Base-by-base conservation (phyloP, 2,113 vertebrate species). In the Anguilla japonica region DNA sequence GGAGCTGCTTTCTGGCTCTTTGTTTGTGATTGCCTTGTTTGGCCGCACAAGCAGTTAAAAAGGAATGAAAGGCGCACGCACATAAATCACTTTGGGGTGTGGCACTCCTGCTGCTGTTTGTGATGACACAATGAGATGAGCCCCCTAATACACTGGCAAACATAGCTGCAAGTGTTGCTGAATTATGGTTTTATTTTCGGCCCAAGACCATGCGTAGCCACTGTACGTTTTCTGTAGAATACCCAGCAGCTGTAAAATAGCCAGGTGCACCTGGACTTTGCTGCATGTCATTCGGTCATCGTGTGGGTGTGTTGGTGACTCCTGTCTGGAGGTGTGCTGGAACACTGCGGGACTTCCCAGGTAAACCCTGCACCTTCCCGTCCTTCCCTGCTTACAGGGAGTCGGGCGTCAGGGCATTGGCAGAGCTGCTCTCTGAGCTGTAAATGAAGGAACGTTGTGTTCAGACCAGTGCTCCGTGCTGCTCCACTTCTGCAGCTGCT, bases 1-100 rank as follows among this genome's bases (percentile, higher is more conserved):
- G 6, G 22, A 40, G 34, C 34, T 15, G 67, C 86, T 79, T 57
- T 87, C 71, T 56, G 60, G 46, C 46, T 3, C 67, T 82, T 41
- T 50, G 75, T 53, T 39, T 63, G 60, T 82, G 80, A 75, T 82
- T 89, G 53, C 81, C 41, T 20, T 60, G 43, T 85, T 71, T 87
- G 85, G 53, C 78, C 29, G 16, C 41, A 41, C 26, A 79, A 16
- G 82, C 20, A 34, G 67, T 20, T 83, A 83, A 83, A 57, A 57
- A 83, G 60, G 46, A 40, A 57, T 22, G 86, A 56, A 79, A 83
- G 43, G 41, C 4, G 34, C 60, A 83, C 57, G 34, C 34, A 75
- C 67, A 41, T 16, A 56, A 53, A 53, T 87, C 63, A 87, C 60
- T 41, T n/a, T 43, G 29, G 71, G 81, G 1, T 15, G 39, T 43